Base-by-base conservation (phyloP, 2,113 vertebrate genomes). In the Tiliqua scincoides region DNA sequence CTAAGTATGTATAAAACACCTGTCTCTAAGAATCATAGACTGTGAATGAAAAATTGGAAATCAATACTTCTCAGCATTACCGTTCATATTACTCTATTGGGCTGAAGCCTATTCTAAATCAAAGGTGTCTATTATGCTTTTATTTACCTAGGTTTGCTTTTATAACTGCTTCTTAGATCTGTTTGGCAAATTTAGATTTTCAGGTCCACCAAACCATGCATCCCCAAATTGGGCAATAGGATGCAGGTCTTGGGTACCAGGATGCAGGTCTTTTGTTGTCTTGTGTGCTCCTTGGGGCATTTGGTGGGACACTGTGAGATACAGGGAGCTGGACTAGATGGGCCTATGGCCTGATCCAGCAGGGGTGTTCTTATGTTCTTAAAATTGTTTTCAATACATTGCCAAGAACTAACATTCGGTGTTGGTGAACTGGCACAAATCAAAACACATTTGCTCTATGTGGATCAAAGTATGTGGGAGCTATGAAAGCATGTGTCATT, bases 81-180 rank as follows among this genome's bases (percentile, higher is more conserved):
- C 75, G 18, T 9, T 23, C 43, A 11, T 30, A 25, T 88, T 88
- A 76, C 79, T 90, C 32, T 83, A 61, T 79, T 84, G 37, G 11
- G 68, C 71, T 76, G 81, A 59, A 20, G 8, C 75, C 86, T 89
- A 40, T 54, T 62, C 91, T 74, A 89, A 65, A 25, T 5, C 15
- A 62, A 54, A 65, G 15, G 37, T 76, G 15, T 67, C 79, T 43
- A 1, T 85, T 70, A 37, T 70, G 21, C 18, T 6, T 68, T 71
- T 88, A 81, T 37, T 74, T 32, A 4, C 43, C 67, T n/a, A 63
- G 32, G 8, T n/a, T 82, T 73, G 67, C 32, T 84, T 78, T 83
- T 83, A 73, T 40, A 48, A 61, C 25, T 71, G n/a, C 15, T 30
- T 78, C 15, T 1, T 80, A 7, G 54, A 67, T 54, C 67, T 88